Conservation (phyloP, 2,113 vertebrate species). For the Cinclus mexicanus region DNA sequence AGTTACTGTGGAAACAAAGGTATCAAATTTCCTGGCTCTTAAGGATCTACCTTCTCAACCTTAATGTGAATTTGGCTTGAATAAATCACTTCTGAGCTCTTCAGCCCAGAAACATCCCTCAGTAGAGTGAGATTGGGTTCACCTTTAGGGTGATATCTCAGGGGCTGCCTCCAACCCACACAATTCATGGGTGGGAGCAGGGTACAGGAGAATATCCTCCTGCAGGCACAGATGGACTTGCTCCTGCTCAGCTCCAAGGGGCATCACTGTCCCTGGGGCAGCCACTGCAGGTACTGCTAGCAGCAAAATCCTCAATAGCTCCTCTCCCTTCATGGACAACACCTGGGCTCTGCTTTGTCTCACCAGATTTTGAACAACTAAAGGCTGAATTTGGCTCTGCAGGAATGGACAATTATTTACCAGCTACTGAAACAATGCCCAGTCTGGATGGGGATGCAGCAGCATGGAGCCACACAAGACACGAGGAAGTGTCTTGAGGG, state of each 20-base stretch:
- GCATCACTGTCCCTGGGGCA: neutral
- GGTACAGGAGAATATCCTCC: neutral
- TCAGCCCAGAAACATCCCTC: neutral
- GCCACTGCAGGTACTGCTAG: neutral
- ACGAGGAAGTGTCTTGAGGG: neutral
- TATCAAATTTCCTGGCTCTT: constrained; percentile 31
- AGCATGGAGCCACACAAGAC: neutral
- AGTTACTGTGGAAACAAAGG: constrained; percentile 63
- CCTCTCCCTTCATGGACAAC: neutral
- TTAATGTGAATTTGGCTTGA: constrained; percentile 22
- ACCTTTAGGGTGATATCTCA: neutral
- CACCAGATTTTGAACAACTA: neutral
- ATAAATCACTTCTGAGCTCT: neutral
- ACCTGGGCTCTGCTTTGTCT: neutral
- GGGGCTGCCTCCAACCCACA: neutral
- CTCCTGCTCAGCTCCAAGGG: neutral
- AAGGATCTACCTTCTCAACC: constrained; percentile 9
- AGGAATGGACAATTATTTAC: neutral
- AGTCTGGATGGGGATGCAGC: neutral
- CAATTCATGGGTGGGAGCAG: neutral
- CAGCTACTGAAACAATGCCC: neutral
- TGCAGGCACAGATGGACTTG: neutral
- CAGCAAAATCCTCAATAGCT: neutral
- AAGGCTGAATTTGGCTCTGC: neutral
- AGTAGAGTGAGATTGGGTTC: rapidly evolving